phyloP scores from a whole-genome alignment of 1,140 invertebrate genomes.

The Eciton burchellii region DNA sequence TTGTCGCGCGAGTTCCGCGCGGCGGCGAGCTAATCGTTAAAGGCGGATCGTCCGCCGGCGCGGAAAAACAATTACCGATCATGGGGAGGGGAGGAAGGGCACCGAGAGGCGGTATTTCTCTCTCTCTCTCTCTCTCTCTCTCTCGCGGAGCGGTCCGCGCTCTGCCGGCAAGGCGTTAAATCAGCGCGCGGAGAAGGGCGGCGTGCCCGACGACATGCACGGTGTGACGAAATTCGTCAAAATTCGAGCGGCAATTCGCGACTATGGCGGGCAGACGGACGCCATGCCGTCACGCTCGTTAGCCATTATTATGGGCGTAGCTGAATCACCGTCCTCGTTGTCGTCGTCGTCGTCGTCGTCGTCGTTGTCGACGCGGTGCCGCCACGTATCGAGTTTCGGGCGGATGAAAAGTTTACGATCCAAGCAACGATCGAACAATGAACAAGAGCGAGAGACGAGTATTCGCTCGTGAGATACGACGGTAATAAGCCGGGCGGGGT shows the following conservation, averaged over 20 bases:
- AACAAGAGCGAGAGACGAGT: conserved; percentile 66
- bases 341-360: background rate
- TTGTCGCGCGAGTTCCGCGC: conserved; percentile 25
- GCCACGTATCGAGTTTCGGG: conserved; percentile 49
- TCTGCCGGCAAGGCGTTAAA: conserved; percentile 36
- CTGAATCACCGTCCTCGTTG: conserved; percentile 68
- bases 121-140: conserved; percentile 29
- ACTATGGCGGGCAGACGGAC: conserved; percentile 28
- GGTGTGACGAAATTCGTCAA: conserved; percentile 36
- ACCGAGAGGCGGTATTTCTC: conserved; percentile 22
- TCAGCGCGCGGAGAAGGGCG: conserved; percentile 29
- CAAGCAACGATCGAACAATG: conserved; percentile 79
- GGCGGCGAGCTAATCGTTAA: conserved; percentile 16
- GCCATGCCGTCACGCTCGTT: conserved; percentile 71
- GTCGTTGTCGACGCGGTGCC: conserved; percentile 39
- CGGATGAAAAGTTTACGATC: conserved; percentile 76
- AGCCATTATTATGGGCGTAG: conserved; percentile 81
- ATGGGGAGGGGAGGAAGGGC: too few species aligned
- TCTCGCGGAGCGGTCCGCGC: conserved; percentile 33
- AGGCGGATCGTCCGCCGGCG: conserved; percentile 22
- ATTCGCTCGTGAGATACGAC: conserved; percentile 77
- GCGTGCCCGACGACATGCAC: conserved; percentile 15
- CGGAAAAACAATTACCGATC: conserved; percentile 49
- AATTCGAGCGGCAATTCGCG: conserved; percentile 58
- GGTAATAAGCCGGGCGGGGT: conserved; percentile 81